These are phyloP conservation scores for Helarctos malayanus DNA, from an alignment of 2,797 vertebrate genomes.

Conservation along the genomic window DNA sequence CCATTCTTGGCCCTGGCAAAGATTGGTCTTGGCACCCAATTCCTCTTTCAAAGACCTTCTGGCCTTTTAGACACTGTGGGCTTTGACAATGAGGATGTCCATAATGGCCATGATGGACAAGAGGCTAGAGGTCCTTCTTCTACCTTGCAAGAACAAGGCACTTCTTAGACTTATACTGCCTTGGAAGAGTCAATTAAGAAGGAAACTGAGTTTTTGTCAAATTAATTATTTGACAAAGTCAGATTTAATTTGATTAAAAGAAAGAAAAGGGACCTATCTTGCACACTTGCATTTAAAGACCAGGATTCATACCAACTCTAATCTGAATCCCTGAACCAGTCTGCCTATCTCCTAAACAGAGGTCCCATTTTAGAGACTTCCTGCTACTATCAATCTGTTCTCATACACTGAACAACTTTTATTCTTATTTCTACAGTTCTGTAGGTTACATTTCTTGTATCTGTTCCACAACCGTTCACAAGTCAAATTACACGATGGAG, in stretches of 20 bases:
- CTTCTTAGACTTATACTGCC: not conserved
- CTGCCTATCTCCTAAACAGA: not conserved
- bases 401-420: not conserved
- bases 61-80: not conserved
- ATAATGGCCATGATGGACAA: not conserved
- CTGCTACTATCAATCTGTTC: not conserved
- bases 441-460: not conserved
- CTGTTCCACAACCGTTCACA: not conserved
- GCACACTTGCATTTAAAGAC: not conserved
- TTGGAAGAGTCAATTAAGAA: not conserved
- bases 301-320: not conserved
- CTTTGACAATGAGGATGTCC: not conserved
- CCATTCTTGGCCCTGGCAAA: not conserved
- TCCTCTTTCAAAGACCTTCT: not conserved
- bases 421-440: not conserved
- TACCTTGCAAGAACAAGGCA: not conserved
- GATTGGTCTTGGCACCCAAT: not conserved
- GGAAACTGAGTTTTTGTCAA: not conserved
- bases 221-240: not conserved
- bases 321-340: not conserved
- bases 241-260: constrained; percentile 17
- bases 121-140: not conserved
- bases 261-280: not conserved
- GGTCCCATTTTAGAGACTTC: not conserved
- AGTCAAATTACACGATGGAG: not conserved